Base-by-base conservation (phyloP, 2,888 invertebrate genomes). In the Drosophila formosana region DNA sequence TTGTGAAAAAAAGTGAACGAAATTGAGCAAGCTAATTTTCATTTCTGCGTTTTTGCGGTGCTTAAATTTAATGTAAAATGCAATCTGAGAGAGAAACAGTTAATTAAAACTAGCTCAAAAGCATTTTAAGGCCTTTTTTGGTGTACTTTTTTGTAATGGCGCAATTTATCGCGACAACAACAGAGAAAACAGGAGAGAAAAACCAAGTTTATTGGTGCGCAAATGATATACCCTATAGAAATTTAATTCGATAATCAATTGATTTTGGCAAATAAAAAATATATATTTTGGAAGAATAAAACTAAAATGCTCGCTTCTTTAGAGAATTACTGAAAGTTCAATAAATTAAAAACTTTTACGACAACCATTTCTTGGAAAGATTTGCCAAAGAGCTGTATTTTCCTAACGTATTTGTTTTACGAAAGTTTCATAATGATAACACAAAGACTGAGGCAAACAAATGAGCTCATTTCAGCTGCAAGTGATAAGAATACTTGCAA, bases 101-200 rank as follows among this genome's bases (percentile, higher is more conserved):
- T 78, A 73, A 81, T 81, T 81, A 81, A 81, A 76, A 57, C 45
- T 50, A 45, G 58, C 57, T 67, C 34, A 55, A 67, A 53, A 50
- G 28, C 57, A 41, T 41, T 74, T 51, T 9, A 39, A 28, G 45
- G 25, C 43, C 55, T 53, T 50, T 46, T 4, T 28, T 41, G n/a
- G n/a, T 6, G 18, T 67, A 30, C 13, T 46, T 46, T 53, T 51
- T 37, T 5, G 6, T 6, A 70, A 34, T 79, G 70, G 62, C 43
- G 70, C 70, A 66, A 73, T 73, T 70, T 49, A 60, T 25, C 6
- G 72, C 62, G 39, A 43, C 52, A 39, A 58, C 50, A 57, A 46
- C 58, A 62, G 39, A 41, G 13, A 41, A 41, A 74, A 66, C 63
- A 73, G 41, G 56, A 45, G 45, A n/a, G 13, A 6, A 37, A 4